These are phyloP conservation scores for Morinoia aosen DNA, from an alignment of 2,888 invertebrate species.

Conservation along the genomic window DNA sequence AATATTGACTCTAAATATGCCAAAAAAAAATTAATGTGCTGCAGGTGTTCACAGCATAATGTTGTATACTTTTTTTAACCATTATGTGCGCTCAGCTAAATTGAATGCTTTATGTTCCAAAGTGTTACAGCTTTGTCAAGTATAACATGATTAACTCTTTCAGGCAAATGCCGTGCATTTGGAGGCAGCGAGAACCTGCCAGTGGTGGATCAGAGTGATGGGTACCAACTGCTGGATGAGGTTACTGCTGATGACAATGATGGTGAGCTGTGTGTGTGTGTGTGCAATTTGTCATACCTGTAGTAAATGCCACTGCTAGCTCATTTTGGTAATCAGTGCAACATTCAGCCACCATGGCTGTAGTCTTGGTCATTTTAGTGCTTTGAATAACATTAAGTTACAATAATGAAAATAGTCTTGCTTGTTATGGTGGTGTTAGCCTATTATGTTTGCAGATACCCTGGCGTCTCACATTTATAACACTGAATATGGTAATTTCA, in stretches of 20 bases:
- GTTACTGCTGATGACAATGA: conserved; percentile 29
- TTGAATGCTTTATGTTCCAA: neutral
- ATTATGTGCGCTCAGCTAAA: neutral
- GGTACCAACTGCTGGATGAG: conserved; percentile 6
- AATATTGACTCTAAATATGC: too few species aligned
- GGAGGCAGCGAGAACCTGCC: conserved; percentile 34
- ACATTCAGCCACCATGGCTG: neutral
- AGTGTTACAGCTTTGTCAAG: neutral
- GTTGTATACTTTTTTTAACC: neutral
- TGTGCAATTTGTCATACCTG: neutral
- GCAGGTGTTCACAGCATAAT: neutral
- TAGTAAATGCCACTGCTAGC: neutral
- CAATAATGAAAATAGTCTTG: too few species aligned
- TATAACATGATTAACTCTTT: neutral
- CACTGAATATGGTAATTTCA: too few species aligned
- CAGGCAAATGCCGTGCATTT: conserved; percentile 16
- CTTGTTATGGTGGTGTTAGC: too few species aligned
- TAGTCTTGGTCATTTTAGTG: neutral
- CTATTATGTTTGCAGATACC: too few species aligned
- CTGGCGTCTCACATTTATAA: too few species aligned
- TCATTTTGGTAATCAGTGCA: neutral
- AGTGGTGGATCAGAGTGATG: neutral
- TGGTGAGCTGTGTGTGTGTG: conserved; percentile 4
- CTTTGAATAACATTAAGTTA: too few species aligned
- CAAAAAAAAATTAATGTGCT: too few species aligned